These are phyloP conservation scores for Zaprionus camerounensis DNA, from an alignment of 1,140 invertebrate species.

Conservation along the genomic window DNA sequence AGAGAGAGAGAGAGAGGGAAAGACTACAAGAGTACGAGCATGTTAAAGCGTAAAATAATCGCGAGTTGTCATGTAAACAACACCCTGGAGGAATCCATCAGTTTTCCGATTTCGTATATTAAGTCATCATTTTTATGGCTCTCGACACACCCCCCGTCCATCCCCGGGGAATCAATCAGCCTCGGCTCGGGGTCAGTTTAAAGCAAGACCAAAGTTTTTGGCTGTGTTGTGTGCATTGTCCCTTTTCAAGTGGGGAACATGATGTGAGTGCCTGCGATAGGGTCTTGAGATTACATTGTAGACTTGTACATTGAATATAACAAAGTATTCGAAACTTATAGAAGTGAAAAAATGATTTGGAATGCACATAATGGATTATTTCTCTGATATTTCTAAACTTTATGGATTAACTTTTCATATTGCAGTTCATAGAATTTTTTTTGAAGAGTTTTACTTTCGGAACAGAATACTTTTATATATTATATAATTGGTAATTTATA, in stretches of 20 bases:
- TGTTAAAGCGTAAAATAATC: constrained; percentile 70
- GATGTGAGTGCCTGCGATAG: neutral
- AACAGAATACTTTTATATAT: too few relatives aligned
- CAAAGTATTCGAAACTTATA: too few relatives aligned
- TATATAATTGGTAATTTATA: too few relatives aligned
- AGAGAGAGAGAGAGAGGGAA: neutral
- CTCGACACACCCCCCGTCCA: too few relatives aligned
- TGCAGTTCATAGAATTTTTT: too few relatives aligned
- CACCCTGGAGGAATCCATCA: constrained; percentile 78
- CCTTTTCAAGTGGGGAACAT: neutral
- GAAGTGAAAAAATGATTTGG: too few relatives aligned
- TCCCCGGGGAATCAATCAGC: constrained; percentile 40
- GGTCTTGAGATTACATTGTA: neutral
- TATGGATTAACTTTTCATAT: too few relatives aligned
- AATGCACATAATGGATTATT: too few relatives aligned
- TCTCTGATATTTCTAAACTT: too few relatives aligned
- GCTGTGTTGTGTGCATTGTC: neutral
- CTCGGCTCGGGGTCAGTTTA: constrained; percentile 46
- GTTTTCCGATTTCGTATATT: constrained; percentile 74
- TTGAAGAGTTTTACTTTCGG: too few relatives aligned
- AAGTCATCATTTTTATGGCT: constrained; percentile 73
- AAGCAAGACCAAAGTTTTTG: constrained; percentile 38
- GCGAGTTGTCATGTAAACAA: constrained; percentile 64
- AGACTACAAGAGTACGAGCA: constrained; percentile 5
- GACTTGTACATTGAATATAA: too few relatives aligned